Evolutionary conservation across 2,113 vertebrate genomes (phyloP), one percentile per base, ranked within the genome.

Genomic region (Platichthys stellatus): DNA sequence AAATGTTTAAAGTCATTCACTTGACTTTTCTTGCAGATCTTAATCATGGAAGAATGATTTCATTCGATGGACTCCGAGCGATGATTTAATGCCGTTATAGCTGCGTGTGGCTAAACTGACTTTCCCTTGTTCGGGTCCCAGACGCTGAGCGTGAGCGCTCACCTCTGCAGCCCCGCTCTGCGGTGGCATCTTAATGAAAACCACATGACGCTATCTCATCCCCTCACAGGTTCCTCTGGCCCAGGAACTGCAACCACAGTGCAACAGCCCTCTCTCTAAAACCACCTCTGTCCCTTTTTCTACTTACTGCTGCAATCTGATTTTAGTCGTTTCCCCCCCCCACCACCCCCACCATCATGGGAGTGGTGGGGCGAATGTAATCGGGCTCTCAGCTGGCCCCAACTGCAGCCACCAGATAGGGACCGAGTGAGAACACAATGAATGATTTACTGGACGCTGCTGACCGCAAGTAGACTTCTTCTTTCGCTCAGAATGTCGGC

Each of bases 171-270:
- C 76, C 69, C 78, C 72, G 68, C 70, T 78, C 47, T 71, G 60
- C 67, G 75, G 83, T 84, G 84, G 88, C 85, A 78, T 81, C 82
- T 82, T 76, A 86, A 26, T 81, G 78, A 72, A 92, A 93, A 92
- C 92, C 89, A 88, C 89, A 91, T 85, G 49, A 72, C 20, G 87
- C 87, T 93, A 93, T 92, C 90, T 92, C 87, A 90, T 91, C 89
- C 78, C 86, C 86, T 91, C 92, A 93, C 92, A 81, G 49, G 85
- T 93, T 92, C 91, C 91, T 91, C 71, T 90, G 87, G 80, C 87
- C 84, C 83, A 68, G 69, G 58, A 69, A 23, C 78, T 35, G 72
- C 72, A 86, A 92, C 91, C 90, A 71, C 91, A 90, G 68, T 11
- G 45, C 78, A 35, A 85, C 80, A 81, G 24, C 63, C 57, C 51